Base-by-base conservation (phyloP, 2,113 vertebrate genomes). In the Notarius lentiginosus region DNA sequence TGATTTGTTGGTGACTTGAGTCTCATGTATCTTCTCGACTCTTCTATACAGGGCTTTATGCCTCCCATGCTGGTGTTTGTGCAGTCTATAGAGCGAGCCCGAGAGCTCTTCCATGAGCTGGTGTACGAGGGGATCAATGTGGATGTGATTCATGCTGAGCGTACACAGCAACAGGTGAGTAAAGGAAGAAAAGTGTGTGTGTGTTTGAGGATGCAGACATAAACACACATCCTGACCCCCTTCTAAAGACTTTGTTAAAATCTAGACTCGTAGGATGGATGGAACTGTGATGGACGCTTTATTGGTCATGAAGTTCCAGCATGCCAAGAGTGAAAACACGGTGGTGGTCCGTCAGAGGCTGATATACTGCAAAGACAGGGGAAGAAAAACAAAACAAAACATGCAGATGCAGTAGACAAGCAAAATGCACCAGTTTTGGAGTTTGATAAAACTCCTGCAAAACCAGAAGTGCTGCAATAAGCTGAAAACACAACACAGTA, bases 51-150 rank as follows among this genome's bases (percentile, higher is more conserved):
- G 98, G 98, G 97, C 41, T 98, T 99, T 91, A 90, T 93, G 87
- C 98, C 98, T 75, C 98, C 98, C 0, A 95, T 99, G 93, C 94
- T 99, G 92, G 97, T 99, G 90, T 99, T 99, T 88, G 98, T 99
- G 11, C 98, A 99, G 93, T 99, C 98, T 14, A 98, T 97, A 91
- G 97, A 97, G 61, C 96, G 98, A 53, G 98, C 98, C 9, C 97
- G 97, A 83, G 98, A 99, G 92, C 96, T 99, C 72, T 99, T 98
- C 93, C 97, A 97, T 41, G 98, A 99, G 90, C 93, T 99, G 80
- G 96, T 99, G 90, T 99, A 99, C 0, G 98, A 99, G 92, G 98
- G 97, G 77, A 98, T 99, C 94, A 99, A 99, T 0, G 98, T 99
- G 80, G 98, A 99, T 56, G 96, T 98, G 90, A 99, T 99, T 92